These are phyloP conservation scores for Zaprionus capensis DNA, from an alignment of 1,140 invertebrate species.

Conservation along the genomic window DNA sequence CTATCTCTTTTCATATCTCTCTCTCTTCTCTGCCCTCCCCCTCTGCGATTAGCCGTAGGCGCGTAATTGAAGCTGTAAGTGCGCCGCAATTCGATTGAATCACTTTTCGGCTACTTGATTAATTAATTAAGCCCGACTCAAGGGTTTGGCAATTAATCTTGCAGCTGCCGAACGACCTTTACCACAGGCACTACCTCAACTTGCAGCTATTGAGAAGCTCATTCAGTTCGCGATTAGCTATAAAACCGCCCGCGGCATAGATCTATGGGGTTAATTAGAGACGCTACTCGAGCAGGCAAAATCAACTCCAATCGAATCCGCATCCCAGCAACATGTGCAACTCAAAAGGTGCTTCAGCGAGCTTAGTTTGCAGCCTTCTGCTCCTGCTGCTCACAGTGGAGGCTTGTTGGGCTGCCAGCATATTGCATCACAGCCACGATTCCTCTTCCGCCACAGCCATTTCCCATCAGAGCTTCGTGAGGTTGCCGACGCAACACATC, in stretches of 20 bases:
- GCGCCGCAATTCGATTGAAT: constrained; percentile 57
- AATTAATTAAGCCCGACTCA: constrained; percentile 60
- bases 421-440: constrained; percentile 48
- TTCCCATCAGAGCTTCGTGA: constrained; percentile 84
- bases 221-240: constrained; percentile 35
- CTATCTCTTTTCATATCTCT: too few species aligned
- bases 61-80: constrained; percentile 72
- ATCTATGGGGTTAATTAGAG: constrained; percentile 51
- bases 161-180: constrained; percentile 26
- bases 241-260: constrained; percentile 29
- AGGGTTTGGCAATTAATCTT: constrained; percentile 47
- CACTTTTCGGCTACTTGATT: constrained; percentile 59
- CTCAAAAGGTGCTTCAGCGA: neutral
- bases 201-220: constrained; percentile 23
- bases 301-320: neutral
- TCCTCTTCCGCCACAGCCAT: constrained; percentile 72
- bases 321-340: constrained; percentile 12
- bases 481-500: constrained; percentile 18
- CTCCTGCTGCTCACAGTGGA: constrained; percentile 20
- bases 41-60: constrained; percentile 57
- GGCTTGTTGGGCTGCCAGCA: constrained; percentile 45
- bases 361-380: constrained; percentile 8
- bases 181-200: constrained; percentile 20
- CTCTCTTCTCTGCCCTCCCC: neutral
- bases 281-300: constrained; percentile 30